Evolutionary conservation across 1,140 invertebrate genomes (phyloP).

Genomic region (Aphelinus atriplicis): DNA sequence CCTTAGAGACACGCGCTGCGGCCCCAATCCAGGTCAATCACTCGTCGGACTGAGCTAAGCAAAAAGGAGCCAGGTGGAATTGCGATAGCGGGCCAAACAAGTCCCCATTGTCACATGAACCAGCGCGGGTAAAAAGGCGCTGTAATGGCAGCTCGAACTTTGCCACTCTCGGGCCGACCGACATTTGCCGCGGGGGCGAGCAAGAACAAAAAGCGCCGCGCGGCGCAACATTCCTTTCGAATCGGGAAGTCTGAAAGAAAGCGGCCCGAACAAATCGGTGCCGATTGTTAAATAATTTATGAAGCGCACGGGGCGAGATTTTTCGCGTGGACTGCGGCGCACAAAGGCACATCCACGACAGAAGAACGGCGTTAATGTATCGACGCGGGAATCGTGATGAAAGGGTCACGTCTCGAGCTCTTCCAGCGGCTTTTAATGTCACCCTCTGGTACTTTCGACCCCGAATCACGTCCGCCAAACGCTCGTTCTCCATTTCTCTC

Average conservation of each 20-base stretch:
- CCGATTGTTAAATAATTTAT: slow-evolving; percentile 56
- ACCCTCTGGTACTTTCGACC: slow-evolving; percentile 9
- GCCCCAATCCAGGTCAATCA: no score
- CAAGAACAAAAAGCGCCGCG: no score
- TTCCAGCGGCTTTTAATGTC: slow-evolving; percentile 39
- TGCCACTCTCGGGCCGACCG: neutral
- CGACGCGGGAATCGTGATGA: slow-evolving; percentile 6
- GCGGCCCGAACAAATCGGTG: neutral
- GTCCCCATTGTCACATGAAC: no score
- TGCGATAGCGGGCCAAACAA: no score
- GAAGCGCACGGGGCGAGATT: slow-evolving; percentile 48
- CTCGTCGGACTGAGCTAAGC: no score
- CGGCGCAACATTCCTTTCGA: neutral
- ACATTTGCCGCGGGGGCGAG: neutral
- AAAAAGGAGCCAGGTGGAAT: no score
- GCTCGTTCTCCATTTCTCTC: neutral
- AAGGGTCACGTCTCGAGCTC: slow-evolving; percentile 7
- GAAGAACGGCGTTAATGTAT: slow-evolving; percentile 19
- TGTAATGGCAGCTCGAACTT: neutral
- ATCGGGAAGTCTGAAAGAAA: neutral
- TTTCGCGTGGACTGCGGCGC: slow-evolving; percentile 46
- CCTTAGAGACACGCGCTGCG: no score
- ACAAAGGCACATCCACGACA: slow-evolving; percentile 17
- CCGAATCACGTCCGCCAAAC: slow-evolving; percentile 35
- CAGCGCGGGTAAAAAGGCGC: neutral